phyloP scores from a whole-genome alignment of 2,888 invertebrate genomes.

The Copidosoma aretas region DNA sequence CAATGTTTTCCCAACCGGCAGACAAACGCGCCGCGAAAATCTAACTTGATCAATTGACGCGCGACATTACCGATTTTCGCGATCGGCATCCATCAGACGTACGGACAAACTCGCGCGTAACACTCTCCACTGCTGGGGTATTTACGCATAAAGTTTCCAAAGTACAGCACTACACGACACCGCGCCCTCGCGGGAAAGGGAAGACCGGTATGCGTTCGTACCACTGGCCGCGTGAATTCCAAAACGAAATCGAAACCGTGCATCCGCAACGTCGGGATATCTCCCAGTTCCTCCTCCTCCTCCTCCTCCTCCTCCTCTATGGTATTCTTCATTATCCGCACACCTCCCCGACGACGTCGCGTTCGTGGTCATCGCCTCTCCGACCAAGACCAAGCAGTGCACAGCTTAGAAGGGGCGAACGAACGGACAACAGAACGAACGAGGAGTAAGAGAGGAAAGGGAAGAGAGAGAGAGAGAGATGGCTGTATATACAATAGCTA shows the following conservation, averaged over 20 bases:
- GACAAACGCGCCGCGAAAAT: too few relatives aligned
- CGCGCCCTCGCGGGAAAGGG: not conserved
- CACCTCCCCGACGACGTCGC: too few relatives aligned
- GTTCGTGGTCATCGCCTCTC: too few relatives aligned
- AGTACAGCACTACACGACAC: not conserved
- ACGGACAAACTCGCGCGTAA: too few relatives aligned
- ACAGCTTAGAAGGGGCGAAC: constrained; percentile 27
- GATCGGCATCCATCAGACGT: too few relatives aligned
- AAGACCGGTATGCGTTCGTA: not conserved
- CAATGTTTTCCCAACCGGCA: too few relatives aligned
- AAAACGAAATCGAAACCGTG: not conserved
- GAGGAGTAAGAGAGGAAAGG: not conserved
- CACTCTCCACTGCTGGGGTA: too few relatives aligned
- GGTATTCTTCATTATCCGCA: too few relatives aligned
- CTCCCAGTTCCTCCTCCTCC: not conserved
- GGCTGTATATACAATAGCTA: too few relatives aligned
- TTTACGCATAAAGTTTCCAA: not conserved
- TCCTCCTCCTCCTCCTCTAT: not conserved
- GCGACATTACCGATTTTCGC: too few relatives aligned
- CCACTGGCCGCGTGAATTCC: not conserved
- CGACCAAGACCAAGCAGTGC: not conserved
- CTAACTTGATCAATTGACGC: too few relatives aligned
- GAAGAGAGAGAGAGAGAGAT: constrained; percentile 10
- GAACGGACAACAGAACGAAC: not conserved
- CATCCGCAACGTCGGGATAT: not conserved